Conservation (phyloP, 2,113 vertebrate species). For the Copsychus sechellarum region DNA sequence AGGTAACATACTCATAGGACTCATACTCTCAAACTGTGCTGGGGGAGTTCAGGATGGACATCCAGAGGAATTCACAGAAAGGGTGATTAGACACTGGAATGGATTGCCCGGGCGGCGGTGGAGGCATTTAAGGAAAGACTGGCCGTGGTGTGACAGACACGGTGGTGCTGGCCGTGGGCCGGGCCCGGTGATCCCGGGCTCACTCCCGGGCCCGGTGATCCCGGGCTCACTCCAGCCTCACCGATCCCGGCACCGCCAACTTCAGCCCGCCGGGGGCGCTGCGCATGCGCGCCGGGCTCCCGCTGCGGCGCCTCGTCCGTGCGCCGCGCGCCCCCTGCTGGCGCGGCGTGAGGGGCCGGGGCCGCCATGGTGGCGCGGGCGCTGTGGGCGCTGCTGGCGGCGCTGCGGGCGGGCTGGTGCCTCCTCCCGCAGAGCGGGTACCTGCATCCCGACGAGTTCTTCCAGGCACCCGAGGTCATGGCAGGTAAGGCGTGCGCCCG, state of each 20-base stretch:
- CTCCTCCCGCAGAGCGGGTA: conserved; percentile 77
- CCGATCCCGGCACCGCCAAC: fast-evolving
- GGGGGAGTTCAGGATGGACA: neutral
- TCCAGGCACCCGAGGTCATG: conserved; percentile 80
- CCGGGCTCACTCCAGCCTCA: fast-evolving
- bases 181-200: fast-evolving
- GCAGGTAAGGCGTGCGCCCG: conserved; percentile 66
- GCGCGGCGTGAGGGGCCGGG: neutral
- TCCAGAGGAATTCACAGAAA: neutral
- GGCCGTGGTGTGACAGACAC: neutral
- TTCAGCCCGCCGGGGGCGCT: neutral
- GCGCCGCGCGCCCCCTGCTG: neutral
- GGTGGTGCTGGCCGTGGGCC: fast-evolving
- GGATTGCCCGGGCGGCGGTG: neutral
- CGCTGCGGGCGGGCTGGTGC: conserved; percentile 73
- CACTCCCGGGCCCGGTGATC: fast-evolving
- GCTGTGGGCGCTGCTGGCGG: conserved; percentile 68
- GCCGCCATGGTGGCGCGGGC: conserved; percentile 12
- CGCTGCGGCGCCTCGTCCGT: neutral
- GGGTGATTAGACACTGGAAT: neutral
- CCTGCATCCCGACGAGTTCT: conserved; percentile 80
- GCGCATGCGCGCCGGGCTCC: neutral
- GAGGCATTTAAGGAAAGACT: neutral
- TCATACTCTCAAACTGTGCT: neutral
- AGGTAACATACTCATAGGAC: fast-evolving